These are phyloP conservation scores for Ctenopoma multispine DNA, from an alignment of 2,797 vertebrate genomes.

Conservation along the genomic window DNA sequence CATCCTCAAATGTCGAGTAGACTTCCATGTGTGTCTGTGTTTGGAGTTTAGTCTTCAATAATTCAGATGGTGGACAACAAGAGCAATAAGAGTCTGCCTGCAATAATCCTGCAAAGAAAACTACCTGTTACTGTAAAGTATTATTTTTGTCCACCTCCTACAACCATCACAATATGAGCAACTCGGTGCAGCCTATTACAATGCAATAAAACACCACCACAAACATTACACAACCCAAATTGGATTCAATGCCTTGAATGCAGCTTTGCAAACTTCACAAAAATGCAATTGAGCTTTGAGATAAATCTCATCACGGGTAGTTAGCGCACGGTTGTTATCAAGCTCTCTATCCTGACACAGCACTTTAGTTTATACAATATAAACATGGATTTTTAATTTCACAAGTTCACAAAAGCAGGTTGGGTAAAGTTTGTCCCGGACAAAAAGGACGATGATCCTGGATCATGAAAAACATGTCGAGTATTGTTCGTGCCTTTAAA, in stretches of 20 bases:
- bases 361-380: too few species aligned
- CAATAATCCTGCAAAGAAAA: neutral
- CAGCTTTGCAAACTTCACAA: too few species aligned
- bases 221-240: neutral
- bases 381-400: too few species aligned
- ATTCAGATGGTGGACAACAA: constrained; percentile 18
- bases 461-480: too few species aligned
- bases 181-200: neutral
- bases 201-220: neutral
- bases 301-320: too few species aligned
- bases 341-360: too few species aligned
- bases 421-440: too few species aligned
- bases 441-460: too few species aligned
- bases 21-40: constrained; percentile 1
- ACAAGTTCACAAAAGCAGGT: too few species aligned
- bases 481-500: too few species aligned
- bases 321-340: neutral
- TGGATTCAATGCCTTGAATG: neutral
- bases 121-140: neutral
- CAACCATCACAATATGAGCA: neutral
- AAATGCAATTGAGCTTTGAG: too few species aligned
- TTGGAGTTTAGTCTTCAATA: constrained; percentile 8
- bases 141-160: neutral
- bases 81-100: neutral
- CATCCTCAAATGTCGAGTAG: constrained; percentile 13